phyloP scores from a whole-genome alignment of 2,113 vertebrate species.

The Anhinga rufa region DNA sequence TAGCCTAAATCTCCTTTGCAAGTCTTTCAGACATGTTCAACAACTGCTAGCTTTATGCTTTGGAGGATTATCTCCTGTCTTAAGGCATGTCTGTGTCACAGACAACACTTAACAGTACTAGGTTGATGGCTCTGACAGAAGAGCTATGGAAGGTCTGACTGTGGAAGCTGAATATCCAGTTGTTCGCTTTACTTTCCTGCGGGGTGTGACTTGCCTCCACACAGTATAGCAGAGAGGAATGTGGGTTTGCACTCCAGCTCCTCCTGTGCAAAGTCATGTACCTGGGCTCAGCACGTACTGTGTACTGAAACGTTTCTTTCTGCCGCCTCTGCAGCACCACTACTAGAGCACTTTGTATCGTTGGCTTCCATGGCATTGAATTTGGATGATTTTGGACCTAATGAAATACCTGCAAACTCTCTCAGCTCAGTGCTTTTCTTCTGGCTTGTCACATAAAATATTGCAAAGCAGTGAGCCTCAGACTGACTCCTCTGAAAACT shows the following conservation, averaged over 20 bases:
- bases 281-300: neutral
- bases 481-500: neutral
- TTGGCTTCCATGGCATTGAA: neutral
- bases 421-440: neutral
- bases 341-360: neutral
- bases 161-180: neutral
- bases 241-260: neutral
- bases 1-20: conserved; percentile 9
- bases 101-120: neutral
- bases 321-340: neutral
- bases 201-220: neutral
- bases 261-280: neutral
- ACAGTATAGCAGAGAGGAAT: neutral
- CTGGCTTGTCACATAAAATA: neutral
- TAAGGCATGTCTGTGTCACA: neutral
- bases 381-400: neutral
- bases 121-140: neutral
- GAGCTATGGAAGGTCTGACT: neutral
- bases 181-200: neutral
- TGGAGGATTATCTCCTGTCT: neutral
- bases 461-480: neutral
- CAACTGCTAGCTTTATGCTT: neutral
- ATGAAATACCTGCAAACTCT: neutral
- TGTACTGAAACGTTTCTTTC: neutral
- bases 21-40: neutral